phyloP scores from a whole-genome alignment of 2,888 invertebrate genomes.

The Synanthedon andrenaeformis region DNA sequence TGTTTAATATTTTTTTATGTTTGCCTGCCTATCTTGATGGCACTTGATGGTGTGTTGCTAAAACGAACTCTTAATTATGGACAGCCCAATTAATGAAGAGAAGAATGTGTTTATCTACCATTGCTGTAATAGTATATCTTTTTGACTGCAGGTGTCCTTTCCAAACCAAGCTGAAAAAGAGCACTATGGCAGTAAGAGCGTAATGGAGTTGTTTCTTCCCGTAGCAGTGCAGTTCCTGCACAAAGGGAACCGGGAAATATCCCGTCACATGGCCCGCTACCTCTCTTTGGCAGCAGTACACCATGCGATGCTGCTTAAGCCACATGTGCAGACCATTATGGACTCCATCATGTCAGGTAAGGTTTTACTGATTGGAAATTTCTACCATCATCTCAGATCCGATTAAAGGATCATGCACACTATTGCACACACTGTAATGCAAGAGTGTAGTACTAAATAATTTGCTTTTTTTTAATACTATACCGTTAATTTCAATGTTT shows the following conservation, averaged over 20 bases:
- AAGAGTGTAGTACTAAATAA: too few species aligned
- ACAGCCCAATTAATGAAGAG: too few species aligned
- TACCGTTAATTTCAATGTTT: background rate
- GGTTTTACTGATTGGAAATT: slow-evolving; percentile 4
- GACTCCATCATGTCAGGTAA: slow-evolving; percentile 88
- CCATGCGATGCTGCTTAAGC: slow-evolving; percentile 86
- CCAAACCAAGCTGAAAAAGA: slow-evolving; percentile 60
- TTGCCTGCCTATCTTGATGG: too few species aligned
- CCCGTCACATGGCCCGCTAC: slow-evolving; percentile 91
- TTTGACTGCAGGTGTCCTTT: slow-evolving; percentile 46
- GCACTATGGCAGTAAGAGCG: slow-evolving; percentile 72
- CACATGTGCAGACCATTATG: slow-evolving; percentile 90
- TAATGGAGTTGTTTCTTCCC: slow-evolving; percentile 87
- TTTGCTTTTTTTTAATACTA: too few species aligned
- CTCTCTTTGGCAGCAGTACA: slow-evolving; percentile 92
- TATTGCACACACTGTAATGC: too few species aligned
- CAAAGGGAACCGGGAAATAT: slow-evolving; percentile 90
- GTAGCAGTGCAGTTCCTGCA: slow-evolving; percentile 92
- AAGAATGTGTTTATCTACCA: too few species aligned
- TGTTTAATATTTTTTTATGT: too few species aligned
- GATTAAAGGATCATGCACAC: background rate
- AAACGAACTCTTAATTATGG: too few species aligned
- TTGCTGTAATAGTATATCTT: too few species aligned
- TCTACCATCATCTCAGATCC: background rate
- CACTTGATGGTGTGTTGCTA: too few species aligned